These are phyloP conservation scores for Diabrotica balteata DNA, from an alignment of 2,888 invertebrate species.

Conservation along the genomic window DNA sequence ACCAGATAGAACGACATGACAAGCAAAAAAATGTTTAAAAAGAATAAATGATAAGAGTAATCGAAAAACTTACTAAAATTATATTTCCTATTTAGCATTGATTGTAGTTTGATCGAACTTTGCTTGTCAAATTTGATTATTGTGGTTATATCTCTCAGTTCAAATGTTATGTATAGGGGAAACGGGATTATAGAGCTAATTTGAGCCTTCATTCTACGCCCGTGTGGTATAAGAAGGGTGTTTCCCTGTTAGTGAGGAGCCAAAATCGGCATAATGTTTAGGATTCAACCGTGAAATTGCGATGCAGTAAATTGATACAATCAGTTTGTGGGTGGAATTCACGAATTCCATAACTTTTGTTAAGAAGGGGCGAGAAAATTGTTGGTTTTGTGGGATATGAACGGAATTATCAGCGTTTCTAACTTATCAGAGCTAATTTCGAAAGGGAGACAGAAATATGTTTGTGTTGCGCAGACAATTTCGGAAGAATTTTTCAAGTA, in stretches of 20 bases:
- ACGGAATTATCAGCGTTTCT: slow-evolving; percentile 11
- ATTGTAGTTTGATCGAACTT: too few species aligned
- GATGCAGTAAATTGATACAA: slow-evolving; percentile 40
- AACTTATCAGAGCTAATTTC: background rate
- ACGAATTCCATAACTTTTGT: slow-evolving; percentile 17
- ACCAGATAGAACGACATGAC: too few species aligned
- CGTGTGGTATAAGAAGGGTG: slow-evolving; percentile 12
- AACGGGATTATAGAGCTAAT: too few species aligned
- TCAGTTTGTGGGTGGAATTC: slow-evolving; percentile 26
- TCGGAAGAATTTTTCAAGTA: too few species aligned
- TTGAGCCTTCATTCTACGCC: background rate
- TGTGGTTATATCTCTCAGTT: too few species aligned
- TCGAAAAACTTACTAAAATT: too few species aligned
- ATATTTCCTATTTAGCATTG: too few species aligned
- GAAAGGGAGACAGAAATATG: background rate
- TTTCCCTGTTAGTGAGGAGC: slow-evolving; percentile 39
- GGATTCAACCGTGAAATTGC: slow-evolving; percentile 40
- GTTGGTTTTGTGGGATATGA: slow-evolving; percentile 7
- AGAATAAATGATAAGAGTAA: too few species aligned
- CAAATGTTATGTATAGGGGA: too few species aligned
- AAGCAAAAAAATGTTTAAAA: too few species aligned
- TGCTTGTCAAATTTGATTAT: too few species aligned
- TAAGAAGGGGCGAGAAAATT: slow-evolving; percentile 13
- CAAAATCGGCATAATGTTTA: slow-evolving; percentile 40
- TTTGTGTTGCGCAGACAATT: too few species aligned